Percentiles rank a stretch among this genome's conserved stretches.
Evolutionary conservation across 2,797 vertebrate species (phyloP).

Genomic region (Dermochelys coriacea): DNA sequence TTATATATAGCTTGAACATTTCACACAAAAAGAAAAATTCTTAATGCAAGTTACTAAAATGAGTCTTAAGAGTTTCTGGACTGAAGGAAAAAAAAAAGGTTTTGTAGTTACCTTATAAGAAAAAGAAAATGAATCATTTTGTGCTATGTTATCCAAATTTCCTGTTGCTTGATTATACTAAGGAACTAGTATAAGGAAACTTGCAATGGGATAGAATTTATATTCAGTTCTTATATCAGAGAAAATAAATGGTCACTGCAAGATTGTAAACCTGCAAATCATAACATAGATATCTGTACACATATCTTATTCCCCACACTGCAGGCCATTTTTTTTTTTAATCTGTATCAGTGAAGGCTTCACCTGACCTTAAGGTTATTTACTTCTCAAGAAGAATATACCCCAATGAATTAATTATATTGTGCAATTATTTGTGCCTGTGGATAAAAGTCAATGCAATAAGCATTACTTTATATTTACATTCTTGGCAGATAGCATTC

Average conservation of each 20-base stretch:
- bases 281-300: neutral
- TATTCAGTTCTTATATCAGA: neutral
- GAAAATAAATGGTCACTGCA: neutral
- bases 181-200: neutral
- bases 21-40: neutral
- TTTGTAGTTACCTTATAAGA: neutral
- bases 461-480: neutral
- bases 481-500: neutral
- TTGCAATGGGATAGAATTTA: neutral
- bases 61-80: neutral
- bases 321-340: neutral
- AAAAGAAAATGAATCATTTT: neutral
- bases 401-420: neutral
- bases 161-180: neutral
- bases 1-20: neutral
- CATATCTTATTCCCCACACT: neutral
- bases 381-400: slow-evolving; percentile 21
- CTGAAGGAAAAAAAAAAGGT: neutral
- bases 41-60: neutral
- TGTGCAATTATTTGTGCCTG: slow-evolving; percentile 4
- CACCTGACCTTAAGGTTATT: neutral
- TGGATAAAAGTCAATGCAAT: slow-evolving; percentile 2
- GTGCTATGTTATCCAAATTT: neutral
- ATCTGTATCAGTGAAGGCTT: neutral
- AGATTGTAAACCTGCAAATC: neutral